phyloP scores from a whole-genome alignment of 2,113 vertebrate species.

The Eulacestoma nigropectus region DNA sequence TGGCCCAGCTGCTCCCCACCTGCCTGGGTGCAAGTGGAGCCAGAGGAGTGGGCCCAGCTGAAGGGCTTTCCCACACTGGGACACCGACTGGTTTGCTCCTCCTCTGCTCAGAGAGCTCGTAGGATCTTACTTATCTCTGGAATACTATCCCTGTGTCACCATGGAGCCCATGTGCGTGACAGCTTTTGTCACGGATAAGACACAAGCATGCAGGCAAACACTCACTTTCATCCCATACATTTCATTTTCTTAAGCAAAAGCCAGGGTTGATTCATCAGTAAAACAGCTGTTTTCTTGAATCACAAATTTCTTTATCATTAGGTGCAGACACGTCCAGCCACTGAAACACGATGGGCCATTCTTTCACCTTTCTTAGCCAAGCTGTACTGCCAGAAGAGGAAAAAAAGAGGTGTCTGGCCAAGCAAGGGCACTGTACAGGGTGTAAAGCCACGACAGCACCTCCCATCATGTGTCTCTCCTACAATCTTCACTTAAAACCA shows the following conservation, averaged over 20 bases:
- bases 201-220: neutral
- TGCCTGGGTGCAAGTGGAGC: neutral
- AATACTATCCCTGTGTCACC: neutral
- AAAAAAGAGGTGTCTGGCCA: neutral
- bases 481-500: neutral
- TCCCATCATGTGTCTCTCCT: rapidly evolving
- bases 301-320: neutral
- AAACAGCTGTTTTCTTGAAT: neutral
- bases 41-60: neutral
- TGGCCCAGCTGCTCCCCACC: neutral
- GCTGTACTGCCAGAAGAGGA: neutral
- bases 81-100: rapidly evolving
- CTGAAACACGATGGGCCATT: neutral
- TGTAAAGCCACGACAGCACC: neutral
- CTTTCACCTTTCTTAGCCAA: neutral
- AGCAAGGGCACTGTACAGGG: rapidly evolving
- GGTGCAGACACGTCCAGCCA: neutral
- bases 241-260: neutral
- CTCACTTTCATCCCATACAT: neutral
- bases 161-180: neutral
- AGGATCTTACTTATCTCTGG: neutral
- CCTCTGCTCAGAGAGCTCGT: neutral
- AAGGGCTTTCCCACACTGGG: rapidly evolving
- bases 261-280: neutral
- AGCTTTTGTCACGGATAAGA: neutral